Conservation (phyloP, 1,140 invertebrate species). For the Ostrea denselamellosa region DNA sequence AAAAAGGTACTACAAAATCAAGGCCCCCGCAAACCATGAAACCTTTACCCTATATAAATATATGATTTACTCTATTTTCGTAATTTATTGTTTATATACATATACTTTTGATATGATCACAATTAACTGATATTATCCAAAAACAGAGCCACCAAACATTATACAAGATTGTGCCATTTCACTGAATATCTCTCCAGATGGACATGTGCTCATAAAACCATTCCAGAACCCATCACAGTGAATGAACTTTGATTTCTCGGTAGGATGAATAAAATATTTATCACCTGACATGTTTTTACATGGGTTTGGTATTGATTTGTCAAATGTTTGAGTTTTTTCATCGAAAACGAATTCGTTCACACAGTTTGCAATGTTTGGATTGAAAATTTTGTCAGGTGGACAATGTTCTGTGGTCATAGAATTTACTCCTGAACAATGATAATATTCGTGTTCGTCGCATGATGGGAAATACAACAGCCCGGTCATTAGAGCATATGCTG, state of each 20-base stretch:
- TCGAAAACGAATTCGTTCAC: slow-evolving; percentile 42
- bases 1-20: too few species aligned
- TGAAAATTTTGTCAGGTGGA: slow-evolving; percentile 40
- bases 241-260: slow-evolving; percentile 33
- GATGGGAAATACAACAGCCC: slow-evolving; percentile 1
- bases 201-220: slow-evolving; percentile 45
- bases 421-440: slow-evolving; percentile 17
- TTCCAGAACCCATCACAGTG: slow-evolving; percentile 45
- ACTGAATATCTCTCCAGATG: slow-evolving; percentile 34
- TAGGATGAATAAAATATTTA: slow-evolving; percentile 23
- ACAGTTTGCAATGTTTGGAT: slow-evolving; percentile 16
- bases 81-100: too few species aligned
- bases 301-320: slow-evolving; percentile 15
- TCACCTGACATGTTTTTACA: slow-evolving; percentile 27
- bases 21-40: background rate
- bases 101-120: too few species aligned
- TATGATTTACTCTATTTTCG: background rate
- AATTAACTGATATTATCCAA: background rate
- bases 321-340: background rate
- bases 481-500: background rate
- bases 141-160: background rate
- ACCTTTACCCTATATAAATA: background rate
- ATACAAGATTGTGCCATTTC: slow-evolving; percentile 15
- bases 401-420: background rate
- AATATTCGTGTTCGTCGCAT: slow-evolving; percentile 29